Conservation (phyloP, 2,113 vertebrate genomes). For the Bucco capensis region DNA sequence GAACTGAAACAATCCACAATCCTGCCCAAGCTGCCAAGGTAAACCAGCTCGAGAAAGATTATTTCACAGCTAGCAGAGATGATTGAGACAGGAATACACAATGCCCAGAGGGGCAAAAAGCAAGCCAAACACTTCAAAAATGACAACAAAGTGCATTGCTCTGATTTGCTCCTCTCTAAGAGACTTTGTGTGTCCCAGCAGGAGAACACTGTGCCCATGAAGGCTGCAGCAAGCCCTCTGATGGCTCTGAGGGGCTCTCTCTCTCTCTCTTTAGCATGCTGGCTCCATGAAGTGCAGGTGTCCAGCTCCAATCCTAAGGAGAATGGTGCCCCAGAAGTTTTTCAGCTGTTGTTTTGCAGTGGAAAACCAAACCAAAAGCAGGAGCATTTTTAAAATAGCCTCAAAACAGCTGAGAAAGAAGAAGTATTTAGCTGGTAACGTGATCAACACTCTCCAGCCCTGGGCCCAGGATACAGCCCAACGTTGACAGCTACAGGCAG, state of each 20-base stretch:
- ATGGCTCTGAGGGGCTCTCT: too few species aligned
- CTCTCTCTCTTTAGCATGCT: not conserved
- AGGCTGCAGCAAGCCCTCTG: not conserved
- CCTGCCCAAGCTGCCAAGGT: not conserved
- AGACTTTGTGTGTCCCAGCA: not conserved
- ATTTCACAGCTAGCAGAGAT: not conserved
- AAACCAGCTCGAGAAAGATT: not conserved
- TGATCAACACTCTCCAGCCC: conserved; percentile 58
- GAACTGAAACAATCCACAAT: not conserved
- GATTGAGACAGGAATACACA: not conserved
- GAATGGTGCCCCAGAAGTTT: not conserved
- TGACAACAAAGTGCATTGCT: not conserved
- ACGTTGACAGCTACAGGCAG: conserved; percentile 64
- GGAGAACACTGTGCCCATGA: not conserved
- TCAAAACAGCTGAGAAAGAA: conserved; percentile 70
- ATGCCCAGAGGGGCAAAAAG: not conserved
- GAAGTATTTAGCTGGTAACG: conserved; percentile 64
- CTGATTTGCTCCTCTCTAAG: not conserved
- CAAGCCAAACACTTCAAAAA: not conserved
- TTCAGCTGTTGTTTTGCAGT: conserved; percentile 77
- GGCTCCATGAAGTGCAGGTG: not conserved
- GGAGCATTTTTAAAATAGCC: conserved; percentile 71
- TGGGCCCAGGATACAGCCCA: not conserved
- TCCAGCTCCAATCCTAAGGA: not conserved
- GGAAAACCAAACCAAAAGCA: conserved; percentile 57